Evolutionary conservation across 2,113 vertebrate genomes (phyloP).

Genomic region (Myanophis thanlyinensis): DNA sequence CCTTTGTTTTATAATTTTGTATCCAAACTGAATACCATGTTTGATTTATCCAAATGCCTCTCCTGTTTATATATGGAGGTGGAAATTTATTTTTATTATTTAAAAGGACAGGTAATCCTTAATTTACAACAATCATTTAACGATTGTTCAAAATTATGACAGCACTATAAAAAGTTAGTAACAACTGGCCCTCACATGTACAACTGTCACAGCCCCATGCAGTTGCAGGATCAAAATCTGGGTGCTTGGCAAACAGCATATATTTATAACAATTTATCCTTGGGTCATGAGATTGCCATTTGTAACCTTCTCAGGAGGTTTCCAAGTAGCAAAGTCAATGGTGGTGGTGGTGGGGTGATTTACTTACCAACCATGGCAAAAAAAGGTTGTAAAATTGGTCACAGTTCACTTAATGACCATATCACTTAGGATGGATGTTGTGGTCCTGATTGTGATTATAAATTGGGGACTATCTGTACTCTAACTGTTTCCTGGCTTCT

Average conservation of each 20-base stretch:
- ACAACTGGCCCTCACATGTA: no score
- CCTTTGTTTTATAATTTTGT: constrained; percentile 9
- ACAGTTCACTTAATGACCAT: neutral
- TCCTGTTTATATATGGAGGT: neutral
- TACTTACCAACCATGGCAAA: neutral
- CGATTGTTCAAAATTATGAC: neutral
- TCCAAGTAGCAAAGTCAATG: no score
- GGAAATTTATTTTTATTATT: neutral
- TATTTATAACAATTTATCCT: no score
- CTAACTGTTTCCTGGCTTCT: neutral
- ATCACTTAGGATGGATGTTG: neutral
- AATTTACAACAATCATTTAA: neutral
- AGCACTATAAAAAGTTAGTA: neutral
- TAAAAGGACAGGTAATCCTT: neutral
- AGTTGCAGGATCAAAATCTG: neutral
- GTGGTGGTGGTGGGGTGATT: neutral
- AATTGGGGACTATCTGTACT: neutral
- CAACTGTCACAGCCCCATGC: neutral
- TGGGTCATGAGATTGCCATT: no score
- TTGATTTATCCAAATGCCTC: neutral
- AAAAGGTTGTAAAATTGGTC: neutral
- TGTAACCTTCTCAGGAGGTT: no score
- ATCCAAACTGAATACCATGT: neutral
- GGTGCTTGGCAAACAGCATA: neutral
- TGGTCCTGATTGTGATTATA: neutral